Conservation (phyloP, 2,888 invertebrate species). For the Tetheella fluctuosa region DNA sequence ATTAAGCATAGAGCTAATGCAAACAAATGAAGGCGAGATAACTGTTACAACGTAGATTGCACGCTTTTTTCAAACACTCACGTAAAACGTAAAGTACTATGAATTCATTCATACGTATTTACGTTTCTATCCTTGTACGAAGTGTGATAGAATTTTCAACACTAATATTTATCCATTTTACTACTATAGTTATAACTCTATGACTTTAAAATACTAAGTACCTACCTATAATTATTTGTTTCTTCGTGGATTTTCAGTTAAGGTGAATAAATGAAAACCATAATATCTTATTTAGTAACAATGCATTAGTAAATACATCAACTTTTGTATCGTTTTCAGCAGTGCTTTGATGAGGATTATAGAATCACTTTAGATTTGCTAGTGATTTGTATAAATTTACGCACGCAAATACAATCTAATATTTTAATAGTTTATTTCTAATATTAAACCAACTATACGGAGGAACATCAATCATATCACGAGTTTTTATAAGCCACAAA, state of each 20-base stretch:
- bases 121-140: neutral
- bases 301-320: neutral
- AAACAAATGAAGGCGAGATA: conserved; percentile 64
- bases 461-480: conserved; percentile 53
- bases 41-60: conserved; percentile 45
- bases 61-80: conserved; percentile 27
- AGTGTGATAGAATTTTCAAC: neutral
- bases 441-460: neutral
- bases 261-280: too few species aligned
- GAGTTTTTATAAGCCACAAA: conserved; percentile 62
- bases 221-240: too few species aligned
- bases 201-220: neutral
- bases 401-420: neutral
- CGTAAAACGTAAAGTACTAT: conserved; percentile 1
- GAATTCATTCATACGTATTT: conserved; percentile 8
- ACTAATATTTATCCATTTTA: neutral
- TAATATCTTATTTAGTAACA: neutral
- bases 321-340: neutral
- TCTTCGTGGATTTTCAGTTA: too few species aligned
- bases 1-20: conserved; percentile 59
- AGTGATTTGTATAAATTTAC: neutral
- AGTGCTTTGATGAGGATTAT: neutral
- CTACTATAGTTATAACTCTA: neutral
- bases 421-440: neutral
- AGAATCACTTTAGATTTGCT: neutral